phyloP scores from a whole-genome alignment of 2,888 invertebrate genomes.

The Drosophila pseudotalamancana region DNA sequence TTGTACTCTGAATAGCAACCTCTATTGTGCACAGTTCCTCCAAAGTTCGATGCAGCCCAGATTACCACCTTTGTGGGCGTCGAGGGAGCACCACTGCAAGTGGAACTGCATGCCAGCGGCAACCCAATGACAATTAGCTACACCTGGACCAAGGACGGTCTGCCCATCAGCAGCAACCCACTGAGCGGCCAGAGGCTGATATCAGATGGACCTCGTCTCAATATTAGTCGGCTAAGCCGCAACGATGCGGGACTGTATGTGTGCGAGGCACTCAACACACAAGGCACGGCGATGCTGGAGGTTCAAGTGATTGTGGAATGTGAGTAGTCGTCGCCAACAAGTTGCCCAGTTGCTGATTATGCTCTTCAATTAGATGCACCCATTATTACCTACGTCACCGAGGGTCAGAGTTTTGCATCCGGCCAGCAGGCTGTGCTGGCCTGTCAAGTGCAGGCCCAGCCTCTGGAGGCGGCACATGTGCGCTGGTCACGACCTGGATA shows the following conservation, averaged over 20 bases:
- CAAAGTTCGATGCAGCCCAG: conserved; percentile 79
- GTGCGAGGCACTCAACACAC: conserved; percentile 82
- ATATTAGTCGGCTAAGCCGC: conserved; percentile 79
- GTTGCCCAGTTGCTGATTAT: not conserved
- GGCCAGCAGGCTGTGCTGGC: conserved; percentile 81
- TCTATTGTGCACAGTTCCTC: conserved; percentile 65
- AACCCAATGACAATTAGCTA: conserved; percentile 83
- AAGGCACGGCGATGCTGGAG: conserved; percentile 81
- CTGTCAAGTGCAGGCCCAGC: conserved; percentile 80
- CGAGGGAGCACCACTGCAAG: conserved; percentile 80
- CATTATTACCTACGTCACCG: conserved; percentile 76
- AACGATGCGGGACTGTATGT: conserved; percentile 81
- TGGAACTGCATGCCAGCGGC: conserved; percentile 80
- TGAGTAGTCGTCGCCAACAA: conserved; percentile 58
- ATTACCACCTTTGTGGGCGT: conserved; percentile 77
- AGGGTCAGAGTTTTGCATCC: conserved; percentile 77
- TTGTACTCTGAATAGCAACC: not conserved
- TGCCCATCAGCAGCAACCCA: conserved; percentile 79
- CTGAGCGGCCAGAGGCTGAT: conserved; percentile 77
- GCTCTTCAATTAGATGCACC: conserved; percentile 72
- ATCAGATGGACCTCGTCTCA: conserved; percentile 80
- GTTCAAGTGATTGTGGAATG: conserved; percentile 81
- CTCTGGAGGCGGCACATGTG: conserved; percentile 78
- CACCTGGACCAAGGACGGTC: conserved; percentile 82
- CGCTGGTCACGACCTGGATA: conserved; percentile 81